Percentiles rank a stretch among this genome's conserved stretches.
These are phyloP conservation scores for Plebejus argus DNA, from an alignment of 2,888 invertebrate genomes.

Conservation along the genomic window DNA sequence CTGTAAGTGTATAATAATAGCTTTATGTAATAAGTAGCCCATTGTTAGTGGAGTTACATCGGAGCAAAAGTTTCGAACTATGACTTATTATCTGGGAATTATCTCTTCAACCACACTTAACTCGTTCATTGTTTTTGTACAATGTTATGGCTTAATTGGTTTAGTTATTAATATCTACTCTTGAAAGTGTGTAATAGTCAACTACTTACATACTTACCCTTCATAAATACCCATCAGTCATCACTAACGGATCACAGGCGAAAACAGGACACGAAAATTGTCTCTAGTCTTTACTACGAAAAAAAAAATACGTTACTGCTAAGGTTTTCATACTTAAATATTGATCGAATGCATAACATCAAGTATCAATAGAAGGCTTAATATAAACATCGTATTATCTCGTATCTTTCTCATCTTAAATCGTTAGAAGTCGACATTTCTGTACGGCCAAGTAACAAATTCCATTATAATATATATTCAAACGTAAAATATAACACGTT, in stretches of 20 bases:
- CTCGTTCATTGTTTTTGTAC: neutral
- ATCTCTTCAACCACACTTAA: constrained; percentile 8
- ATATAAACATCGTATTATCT: neutral
- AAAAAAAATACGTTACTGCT: no score
- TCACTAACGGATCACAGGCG: no score
- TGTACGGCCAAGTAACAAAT: neutral
- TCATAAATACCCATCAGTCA: no score
- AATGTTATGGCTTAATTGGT: neutral
- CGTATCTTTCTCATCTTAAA: neutral
- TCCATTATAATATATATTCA: constrained; percentile 10
- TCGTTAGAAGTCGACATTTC: neutral
- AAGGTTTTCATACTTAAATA: no score
- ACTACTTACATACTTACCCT: neutral
- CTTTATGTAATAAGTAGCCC: constrained; percentile 17
- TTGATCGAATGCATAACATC: no score
- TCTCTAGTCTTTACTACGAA: no score
- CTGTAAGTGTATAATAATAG: constrained; percentile 9
- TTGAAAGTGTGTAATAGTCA: neutral
- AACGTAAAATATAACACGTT: constrained; percentile 9
- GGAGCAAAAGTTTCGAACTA: neutral
- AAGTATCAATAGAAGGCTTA: no score
- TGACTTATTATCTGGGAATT: constrained; percentile 18
- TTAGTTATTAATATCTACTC: neutral
- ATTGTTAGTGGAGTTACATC: constrained; percentile 16
- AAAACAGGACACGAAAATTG: no score